These are phyloP conservation scores for Tringa solitaria DNA, from an alignment of 2,113 vertebrate species.

Conservation along the genomic window DNA sequence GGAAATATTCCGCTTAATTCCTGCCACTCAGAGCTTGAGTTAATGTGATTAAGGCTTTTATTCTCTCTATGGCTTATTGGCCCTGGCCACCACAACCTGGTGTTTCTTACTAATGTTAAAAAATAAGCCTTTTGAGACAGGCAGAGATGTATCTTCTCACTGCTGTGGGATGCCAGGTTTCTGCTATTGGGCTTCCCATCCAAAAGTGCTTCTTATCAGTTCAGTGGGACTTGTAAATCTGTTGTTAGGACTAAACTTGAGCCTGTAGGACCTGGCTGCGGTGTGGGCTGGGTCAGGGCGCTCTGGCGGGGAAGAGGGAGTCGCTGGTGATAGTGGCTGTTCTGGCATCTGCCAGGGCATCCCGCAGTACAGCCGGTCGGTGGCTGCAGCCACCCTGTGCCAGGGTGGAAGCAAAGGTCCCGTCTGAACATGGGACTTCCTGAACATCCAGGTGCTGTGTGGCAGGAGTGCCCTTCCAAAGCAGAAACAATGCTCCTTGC, in stretches of 20 bases:
- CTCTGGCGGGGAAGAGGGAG: background rate
- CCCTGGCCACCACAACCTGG: background rate
- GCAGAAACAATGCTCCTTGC: background rate
- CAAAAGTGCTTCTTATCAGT: background rate
- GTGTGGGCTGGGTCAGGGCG: background rate
- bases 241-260: background rate
- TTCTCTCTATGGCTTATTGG: background rate
- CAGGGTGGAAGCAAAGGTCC: background rate
- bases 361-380: background rate
- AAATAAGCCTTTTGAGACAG: background rate
- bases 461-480: background rate
- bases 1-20: slow-evolving; percentile 31
- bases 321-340: accelerated
- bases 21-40: slow-evolving; percentile 31
- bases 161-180: background rate
- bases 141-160: background rate
- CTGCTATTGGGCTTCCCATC: background rate
- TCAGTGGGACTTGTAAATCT: background rate
- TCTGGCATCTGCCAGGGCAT: background rate
- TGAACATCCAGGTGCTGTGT: background rate
- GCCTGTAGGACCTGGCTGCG: background rate
- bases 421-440: accelerated
- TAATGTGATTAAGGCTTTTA: slow-evolving; percentile 51
- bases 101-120: background rate
- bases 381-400: background rate